Conservation (phyloP, 1,140 invertebrate species). For the Hetaerina americana region DNA sequence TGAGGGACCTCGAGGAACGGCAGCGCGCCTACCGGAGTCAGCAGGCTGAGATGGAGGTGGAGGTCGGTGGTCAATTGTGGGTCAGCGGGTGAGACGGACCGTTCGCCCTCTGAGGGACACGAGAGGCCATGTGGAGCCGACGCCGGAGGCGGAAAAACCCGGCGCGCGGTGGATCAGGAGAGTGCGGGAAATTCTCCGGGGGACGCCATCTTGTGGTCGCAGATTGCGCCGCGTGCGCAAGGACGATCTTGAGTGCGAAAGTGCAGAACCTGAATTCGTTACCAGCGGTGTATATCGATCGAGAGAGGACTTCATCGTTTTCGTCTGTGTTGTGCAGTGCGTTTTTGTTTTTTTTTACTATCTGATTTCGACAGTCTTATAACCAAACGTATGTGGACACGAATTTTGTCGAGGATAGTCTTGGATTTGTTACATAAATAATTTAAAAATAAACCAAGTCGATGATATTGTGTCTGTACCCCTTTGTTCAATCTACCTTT, state of each 20-base stretch:
- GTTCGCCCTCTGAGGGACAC: no score
- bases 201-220: no score
- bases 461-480: neutral
- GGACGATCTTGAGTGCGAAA: no score
- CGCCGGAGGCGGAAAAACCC: neutral
- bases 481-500: neutral
- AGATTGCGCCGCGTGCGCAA: no score
- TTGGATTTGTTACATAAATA: neutral
- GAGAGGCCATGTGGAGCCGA: no score
- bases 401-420: neutral
- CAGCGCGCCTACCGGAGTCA: slow-evolving; percentile 63
- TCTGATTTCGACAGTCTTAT: no score
- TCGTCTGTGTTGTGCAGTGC: neutral
- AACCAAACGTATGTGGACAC: neutral
- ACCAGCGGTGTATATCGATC: no score
- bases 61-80: neutral
- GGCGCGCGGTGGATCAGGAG: no score
- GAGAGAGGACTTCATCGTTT: neutral
- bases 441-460: neutral
- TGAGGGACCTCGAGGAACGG: slow-evolving; percentile 83
- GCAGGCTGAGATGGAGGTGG: slow-evolving; percentile 18
- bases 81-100: neutral
- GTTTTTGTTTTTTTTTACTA: neutral
- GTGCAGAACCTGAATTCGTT: no score
- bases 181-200: no score